A percentile compares a stretch with the other conserved stretches of the same genome.
These are phyloP conservation scores for Pampusana beccarii DNA, from an alignment of 2,113 vertebrate genomes.

Conservation along the genomic window DNA sequence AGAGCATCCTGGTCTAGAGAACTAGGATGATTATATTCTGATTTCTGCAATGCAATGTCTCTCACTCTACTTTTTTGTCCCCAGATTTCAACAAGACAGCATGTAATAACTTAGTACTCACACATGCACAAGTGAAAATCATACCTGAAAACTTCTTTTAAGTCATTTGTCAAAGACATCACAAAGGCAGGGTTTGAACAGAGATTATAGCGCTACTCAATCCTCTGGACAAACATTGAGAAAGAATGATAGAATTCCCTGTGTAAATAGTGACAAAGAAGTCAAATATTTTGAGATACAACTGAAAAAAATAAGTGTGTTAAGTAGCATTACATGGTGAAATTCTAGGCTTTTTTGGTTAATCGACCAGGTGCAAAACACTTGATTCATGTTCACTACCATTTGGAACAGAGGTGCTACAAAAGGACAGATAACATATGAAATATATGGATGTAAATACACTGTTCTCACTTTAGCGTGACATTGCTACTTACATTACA, in stretches of 20 bases:
- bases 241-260: background rate
- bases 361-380: background rate
- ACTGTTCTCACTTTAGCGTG: background rate
- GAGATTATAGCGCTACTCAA: background rate
- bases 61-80: background rate
- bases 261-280: background rate
- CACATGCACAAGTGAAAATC: background rate
- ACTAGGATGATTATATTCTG: background rate
- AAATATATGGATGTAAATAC: background rate
- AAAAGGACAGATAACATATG: background rate
- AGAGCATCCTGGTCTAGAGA: background rate
- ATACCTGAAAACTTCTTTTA: background rate
- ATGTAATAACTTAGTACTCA: background rate
- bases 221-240: background rate
- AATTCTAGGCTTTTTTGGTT: background rate
- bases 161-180: background rate
- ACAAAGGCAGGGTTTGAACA: background rate
- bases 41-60: background rate
- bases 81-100: background rate
- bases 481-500: background rate
- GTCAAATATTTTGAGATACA: background rate
- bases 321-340: background rate
- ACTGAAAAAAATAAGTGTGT: background rate
- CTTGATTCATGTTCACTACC: background rate
- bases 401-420: background rate